A percentile compares a stretch with the other conserved stretches of the same genome.
These are phyloP conservation scores for Capitulum mitella DNA, from an alignment of 2,888 invertebrate species.

Conservation along the genomic window DNA sequence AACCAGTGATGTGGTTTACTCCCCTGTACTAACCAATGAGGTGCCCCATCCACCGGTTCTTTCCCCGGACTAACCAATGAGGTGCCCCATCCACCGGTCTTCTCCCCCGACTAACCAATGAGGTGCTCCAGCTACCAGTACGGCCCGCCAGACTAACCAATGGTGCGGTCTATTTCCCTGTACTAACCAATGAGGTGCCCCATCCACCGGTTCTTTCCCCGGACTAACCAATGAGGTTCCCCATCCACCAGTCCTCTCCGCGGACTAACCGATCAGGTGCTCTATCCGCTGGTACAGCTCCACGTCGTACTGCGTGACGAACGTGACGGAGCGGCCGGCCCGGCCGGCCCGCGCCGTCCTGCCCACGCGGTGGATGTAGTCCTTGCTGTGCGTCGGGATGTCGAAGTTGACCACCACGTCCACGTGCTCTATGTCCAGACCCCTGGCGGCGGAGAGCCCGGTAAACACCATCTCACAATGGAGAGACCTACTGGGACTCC, in stretches of 20 bases:
- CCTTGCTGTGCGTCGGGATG: slow-evolving; percentile 96
- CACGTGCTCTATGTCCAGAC: slow-evolving; percentile 96
- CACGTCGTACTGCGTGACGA: slow-evolving; percentile 96
- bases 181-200: too few species aligned
- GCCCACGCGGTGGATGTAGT: slow-evolving; percentile 97
- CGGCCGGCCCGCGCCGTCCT: slow-evolving; percentile 93
- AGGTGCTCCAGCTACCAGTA: slow-evolving; percentile 62
- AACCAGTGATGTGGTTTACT: not conserved
- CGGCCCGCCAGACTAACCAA: not conserved
- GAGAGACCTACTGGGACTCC: too few species aligned
- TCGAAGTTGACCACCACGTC: slow-evolving; percentile 94
- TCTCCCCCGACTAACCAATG: slow-evolving; percentile 46
- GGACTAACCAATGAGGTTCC: not conserved
- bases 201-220: not conserved
- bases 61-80: not conserved
- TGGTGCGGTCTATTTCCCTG: not conserved
- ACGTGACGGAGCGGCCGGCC: slow-evolving; percentile 87
- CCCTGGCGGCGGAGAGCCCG: too few species aligned
- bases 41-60: too few species aligned
- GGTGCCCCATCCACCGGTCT: too few species aligned
- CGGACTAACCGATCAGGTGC: slow-evolving; percentile 57
- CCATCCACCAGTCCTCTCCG: too few species aligned
- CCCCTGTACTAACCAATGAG: too few species aligned
- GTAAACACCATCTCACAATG: too few species aligned
- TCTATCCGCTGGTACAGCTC: slow-evolving; percentile 96